These are phyloP conservation scores for Silurus lanzhouensis DNA, from an alignment of 2,797 vertebrate genomes.

Conservation along the genomic window DNA sequence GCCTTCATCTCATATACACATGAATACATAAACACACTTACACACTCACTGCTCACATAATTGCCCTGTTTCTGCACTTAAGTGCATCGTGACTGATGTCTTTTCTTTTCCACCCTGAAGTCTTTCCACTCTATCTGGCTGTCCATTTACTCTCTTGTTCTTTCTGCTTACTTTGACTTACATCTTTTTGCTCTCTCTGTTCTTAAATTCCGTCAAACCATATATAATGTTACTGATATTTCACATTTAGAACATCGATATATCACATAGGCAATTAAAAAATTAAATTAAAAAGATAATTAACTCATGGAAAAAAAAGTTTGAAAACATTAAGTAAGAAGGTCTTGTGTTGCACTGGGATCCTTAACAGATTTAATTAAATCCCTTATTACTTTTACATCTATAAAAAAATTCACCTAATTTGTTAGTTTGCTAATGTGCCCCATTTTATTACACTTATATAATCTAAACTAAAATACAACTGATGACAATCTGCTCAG, in stretches of 20 bases:
- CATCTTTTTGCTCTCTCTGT: background rate
- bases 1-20: constrained; percentile 14
- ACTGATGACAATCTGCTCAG: background rate
- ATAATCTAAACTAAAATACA: constrained; percentile 2
- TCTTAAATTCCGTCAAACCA: constrained; percentile 31
- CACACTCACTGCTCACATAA: constrained; percentile 36
- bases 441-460: background rate
- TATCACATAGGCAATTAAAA: background rate
- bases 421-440: background rate
- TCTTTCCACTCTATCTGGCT: constrained; percentile 26
- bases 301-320: background rate
- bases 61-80: constrained; percentile 18
- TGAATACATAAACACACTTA: constrained; percentile 29
- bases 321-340: background rate
- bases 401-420: background rate
- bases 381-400: background rate
- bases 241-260: background rate
- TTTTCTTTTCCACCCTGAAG: constrained; percentile 15
- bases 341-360: too few relatives aligned
- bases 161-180: background rate
- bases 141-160: constrained; percentile 22
- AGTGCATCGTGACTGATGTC: constrained; percentile 34
- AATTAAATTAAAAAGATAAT: too few relatives aligned
- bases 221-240: constrained; percentile 12
- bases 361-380: background rate